Conservation (phyloP, 2,888 invertebrate species). For the Parnassius glacialis region DNA sequence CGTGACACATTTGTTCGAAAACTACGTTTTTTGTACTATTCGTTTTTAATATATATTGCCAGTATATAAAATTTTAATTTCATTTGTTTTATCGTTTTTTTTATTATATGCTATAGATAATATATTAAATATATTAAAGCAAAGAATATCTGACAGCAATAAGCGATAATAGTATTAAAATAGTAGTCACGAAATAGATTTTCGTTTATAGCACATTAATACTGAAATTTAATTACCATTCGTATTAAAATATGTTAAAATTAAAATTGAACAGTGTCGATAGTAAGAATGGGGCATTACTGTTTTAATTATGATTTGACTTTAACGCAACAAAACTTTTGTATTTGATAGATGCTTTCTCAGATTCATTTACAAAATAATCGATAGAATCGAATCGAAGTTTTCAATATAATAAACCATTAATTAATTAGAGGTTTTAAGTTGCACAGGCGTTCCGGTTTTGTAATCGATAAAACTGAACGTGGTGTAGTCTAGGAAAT, state of each 20-base stretch:
- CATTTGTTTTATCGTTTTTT: too few species aligned
- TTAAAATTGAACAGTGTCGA: slow-evolving; percentile 17
- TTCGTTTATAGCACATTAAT: too few species aligned
- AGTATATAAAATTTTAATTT: neutral
- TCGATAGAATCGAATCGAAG: neutral
- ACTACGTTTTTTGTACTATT: neutral
- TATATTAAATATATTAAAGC: too few species aligned
- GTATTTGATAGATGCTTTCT: neutral
- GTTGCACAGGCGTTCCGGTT: neutral
- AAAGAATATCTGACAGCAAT: too few species aligned
- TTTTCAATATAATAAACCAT: neutral
- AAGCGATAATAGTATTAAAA: too few species aligned
- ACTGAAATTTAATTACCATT: slow-evolving; percentile 14
- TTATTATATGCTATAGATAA: too few species aligned
- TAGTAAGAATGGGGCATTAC: slow-evolving; percentile 2
- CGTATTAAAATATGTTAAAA: slow-evolving; percentile 13
- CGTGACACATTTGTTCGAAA: slow-evolving; percentile 3
- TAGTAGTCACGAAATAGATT: too few species aligned
- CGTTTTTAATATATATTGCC: neutral
- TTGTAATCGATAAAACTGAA: neutral
- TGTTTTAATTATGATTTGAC: slow-evolving; percentile 21
- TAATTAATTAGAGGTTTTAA: slow-evolving; percentile 6
- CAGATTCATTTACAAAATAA: slow-evolving; percentile 7
- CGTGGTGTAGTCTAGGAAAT: slow-evolving; percentile 2
- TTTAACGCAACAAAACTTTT: slow-evolving; percentile 9